phyloP scores from a whole-genome alignment of 2,113 vertebrate genomes.

The Lampris megalopsis region DNA sequence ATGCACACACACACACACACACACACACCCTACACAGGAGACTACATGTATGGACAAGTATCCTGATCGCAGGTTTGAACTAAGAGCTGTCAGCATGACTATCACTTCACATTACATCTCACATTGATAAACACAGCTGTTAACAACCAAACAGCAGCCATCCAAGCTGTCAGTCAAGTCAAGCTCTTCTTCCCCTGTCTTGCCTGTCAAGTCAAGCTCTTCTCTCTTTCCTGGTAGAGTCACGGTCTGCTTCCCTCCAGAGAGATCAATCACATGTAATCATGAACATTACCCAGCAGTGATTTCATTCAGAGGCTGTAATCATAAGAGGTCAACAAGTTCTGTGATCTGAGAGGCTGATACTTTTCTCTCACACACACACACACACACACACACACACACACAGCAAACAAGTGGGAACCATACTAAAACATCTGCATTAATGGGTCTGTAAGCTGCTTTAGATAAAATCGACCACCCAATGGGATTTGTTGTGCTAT shows the following conservation, averaged over 20 bases:
- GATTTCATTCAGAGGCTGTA: constrained; percentile 9
- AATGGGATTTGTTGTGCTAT: constrained; percentile 4
- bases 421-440: neutral
- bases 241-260: neutral
- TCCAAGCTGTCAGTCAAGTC: constrained; percentile 24
- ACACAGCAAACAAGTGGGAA: neutral
- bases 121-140: constrained; percentile 6
- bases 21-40: neutral
- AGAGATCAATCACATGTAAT: neutral
- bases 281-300: neutral
- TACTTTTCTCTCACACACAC: too few relatives aligned
- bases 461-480: neutral
- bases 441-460: neutral
- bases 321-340: constrained; percentile 22
- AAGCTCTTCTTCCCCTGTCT: neutral
- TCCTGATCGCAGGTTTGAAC: constrained; percentile 32
- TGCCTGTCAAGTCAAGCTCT: neutral
- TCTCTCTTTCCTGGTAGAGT: neutral
- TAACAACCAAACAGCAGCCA: constrained; percentile 17
- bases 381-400: too few relatives aligned
- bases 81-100: constrained; percentile 2
- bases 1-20: too few relatives aligned
- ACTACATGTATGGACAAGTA: constrained; percentile 6
- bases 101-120: constrained; percentile 6
- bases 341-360: neutral